These are phyloP conservation scores for Proisotoma minuta DNA, from an alignment of 2,888 invertebrate species.

Conservation along the genomic window DNA sequence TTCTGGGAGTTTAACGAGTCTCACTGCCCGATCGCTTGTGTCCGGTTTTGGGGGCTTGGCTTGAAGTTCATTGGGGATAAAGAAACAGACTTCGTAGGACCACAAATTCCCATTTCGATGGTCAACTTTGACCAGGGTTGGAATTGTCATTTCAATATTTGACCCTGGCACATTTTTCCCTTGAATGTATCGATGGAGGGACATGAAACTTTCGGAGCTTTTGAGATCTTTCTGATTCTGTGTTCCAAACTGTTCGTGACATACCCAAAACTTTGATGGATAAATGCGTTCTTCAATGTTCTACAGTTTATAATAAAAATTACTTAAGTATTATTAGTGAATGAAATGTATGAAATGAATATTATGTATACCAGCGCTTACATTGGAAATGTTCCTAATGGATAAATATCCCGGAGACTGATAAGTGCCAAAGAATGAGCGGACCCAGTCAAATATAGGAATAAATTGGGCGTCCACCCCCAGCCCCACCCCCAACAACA, in stretches of 20 bases:
- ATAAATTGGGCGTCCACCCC: conserved; percentile 40
- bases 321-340: background rate
- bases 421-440: conserved; percentile 44
- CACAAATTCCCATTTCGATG: conserved; percentile 44
- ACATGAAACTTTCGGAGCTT: conserved; percentile 44
- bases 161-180: conserved; percentile 43
- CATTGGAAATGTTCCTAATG: conserved; percentile 32
- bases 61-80: conserved; percentile 41
- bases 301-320: conserved; percentile 24
- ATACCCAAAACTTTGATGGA: conserved; percentile 40
- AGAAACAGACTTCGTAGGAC: conserved; percentile 46
- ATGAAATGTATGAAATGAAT: background rate
- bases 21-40: conserved; percentile 34
- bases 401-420: conserved; percentile 37
- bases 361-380: conserved; percentile 10
- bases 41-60: conserved; percentile 36
- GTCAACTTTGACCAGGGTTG: conserved; percentile 42
- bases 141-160: conserved; percentile 45
- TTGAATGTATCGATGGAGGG: conserved; percentile 38
- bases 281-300: conserved; percentile 42
- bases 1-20: conserved; percentile 32
- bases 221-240: conserved; percentile 32
- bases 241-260: conserved; percentile 39
- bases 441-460: conserved; percentile 43
- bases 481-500: background rate